phyloP scores from a whole-genome alignment of 2,113 vertebrate species.

The Gadus chalcogrammus region DNA sequence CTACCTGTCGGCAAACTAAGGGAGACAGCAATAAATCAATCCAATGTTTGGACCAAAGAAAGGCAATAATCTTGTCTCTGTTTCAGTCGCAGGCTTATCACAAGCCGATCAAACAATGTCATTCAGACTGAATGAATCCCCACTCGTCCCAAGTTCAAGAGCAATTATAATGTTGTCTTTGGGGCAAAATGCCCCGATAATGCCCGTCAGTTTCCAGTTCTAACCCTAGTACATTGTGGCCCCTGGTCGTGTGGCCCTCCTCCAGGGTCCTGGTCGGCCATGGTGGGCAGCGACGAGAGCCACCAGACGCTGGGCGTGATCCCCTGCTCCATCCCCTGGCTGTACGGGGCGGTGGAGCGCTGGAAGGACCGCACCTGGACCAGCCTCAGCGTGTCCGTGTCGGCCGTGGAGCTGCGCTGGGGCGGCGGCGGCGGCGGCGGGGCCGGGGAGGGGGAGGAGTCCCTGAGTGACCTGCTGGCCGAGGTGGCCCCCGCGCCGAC shows the following conservation, averaged over 20 bases:
- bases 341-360: slow-evolving; percentile 92
- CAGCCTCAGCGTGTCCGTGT: slow-evolving; percentile 90
- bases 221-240: too few relatives aligned
- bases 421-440: slow-evolving; percentile 29
- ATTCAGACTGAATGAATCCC: too few relatives aligned
- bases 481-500: slow-evolving; percentile 79
- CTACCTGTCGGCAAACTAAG: too few relatives aligned
- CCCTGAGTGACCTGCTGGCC: slow-evolving; percentile 87
- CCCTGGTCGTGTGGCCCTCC: slow-evolving; percentile 33
- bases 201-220: too few relatives aligned
- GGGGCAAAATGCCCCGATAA: too few relatives aligned
- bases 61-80: too few relatives aligned
- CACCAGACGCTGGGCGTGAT: slow-evolving; percentile 88
- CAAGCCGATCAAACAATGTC: too few relatives aligned
- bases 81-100: too few relatives aligned
- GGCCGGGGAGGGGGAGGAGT: slow-evolving; percentile 81
- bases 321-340: slow-evolving; percentile 96
- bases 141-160: too few relatives aligned
- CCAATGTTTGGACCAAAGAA: too few relatives aligned
- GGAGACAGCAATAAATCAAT: too few relatives aligned
- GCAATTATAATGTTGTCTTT: too few relatives aligned
- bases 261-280: slow-evolving; percentile 93
- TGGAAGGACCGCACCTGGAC: slow-evolving; percentile 94
- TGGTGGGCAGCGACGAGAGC: slow-evolving; percentile 90
- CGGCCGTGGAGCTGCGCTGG: slow-evolving; percentile 93